phyloP scores from a whole-genome alignment of 2,113 vertebrate genomes.

The Emydura subglobosa region DNA sequence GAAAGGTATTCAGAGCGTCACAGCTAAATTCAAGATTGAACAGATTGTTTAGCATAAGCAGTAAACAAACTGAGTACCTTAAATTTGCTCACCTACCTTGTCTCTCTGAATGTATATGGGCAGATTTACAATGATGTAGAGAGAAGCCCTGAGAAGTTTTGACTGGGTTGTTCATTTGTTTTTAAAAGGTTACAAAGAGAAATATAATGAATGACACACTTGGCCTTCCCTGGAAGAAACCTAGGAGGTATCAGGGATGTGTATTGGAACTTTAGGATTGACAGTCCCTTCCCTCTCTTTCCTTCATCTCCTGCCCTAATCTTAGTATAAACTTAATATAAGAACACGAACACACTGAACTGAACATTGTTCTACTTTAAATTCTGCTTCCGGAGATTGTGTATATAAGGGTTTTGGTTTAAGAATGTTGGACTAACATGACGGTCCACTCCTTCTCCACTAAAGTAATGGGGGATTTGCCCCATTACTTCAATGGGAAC shows the following conservation, averaged over 20 bases:
- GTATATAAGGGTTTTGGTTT: background rate
- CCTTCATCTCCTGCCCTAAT: background rate
- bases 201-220: background rate
- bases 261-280: rapidly evolving
- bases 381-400: background rate
- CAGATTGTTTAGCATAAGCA: no score
- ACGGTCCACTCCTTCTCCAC: background rate
- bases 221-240: background rate
- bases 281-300: background rate
- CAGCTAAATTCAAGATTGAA: no score
- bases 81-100: no score
- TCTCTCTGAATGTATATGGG: no score
- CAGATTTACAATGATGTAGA: no score
- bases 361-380: background rate
- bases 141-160: background rate
- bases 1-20: no score
- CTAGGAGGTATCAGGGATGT: background rate
- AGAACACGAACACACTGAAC: background rate
- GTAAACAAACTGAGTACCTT: no score
- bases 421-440: background rate
- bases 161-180: background rate
- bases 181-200: background rate
- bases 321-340: background rate
- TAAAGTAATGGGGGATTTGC: background rate
- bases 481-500: background rate